Evolutionary conservation across 2,113 vertebrate species (phyloP), one percentile per base, ranked within the genome.

Genomic region (Copsychus sechellarum): DNA sequence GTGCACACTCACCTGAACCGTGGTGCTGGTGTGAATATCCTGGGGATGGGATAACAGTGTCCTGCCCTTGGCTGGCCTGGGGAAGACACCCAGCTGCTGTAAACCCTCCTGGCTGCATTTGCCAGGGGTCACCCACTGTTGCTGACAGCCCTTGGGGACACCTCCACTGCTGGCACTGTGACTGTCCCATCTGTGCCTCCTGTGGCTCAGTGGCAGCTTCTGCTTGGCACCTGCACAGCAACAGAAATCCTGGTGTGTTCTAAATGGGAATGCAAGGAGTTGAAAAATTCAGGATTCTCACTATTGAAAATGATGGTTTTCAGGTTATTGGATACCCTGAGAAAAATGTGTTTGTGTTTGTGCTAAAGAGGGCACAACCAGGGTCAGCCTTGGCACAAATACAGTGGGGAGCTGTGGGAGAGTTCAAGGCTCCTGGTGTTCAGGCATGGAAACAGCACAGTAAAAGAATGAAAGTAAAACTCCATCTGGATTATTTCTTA

Each of bases 111-210:
- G 36, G n/a, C n/a, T 73, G 62, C 36, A 0, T 65, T 54, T 56
- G 17, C 5, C 48, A 61, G 62, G 40, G 8, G 18, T 74, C 34
- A 5, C 2, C 21, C 17, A 0, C 8, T 78, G 28, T 0, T 23
- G 19, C 5, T 92, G 26, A 2, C 13, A n/a, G 53, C 34, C 1
- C 16, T 7, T 7, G n/a, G 20, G 50, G 58, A 4, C 0, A 2
- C 15, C 15, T 24, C 9, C 21, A 1, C 12, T 29, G 61, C 53
- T 72, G 91, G 26, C 11, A 0, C 45, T 2, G 28, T 2, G 0
- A 21, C 43, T 33, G 67, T 72, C 48, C 72, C 17, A 0, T 21
- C 19, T 5, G 0, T 6, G 29, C 19, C 4, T 50, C 43, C 26
- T 2, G 7, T 8, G 26, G 1, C 60, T 47, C 84, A 19, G 1